Conservation (phyloP, 2,797 vertebrate species). For the Xiphorhynchus erythropygius region DNA sequence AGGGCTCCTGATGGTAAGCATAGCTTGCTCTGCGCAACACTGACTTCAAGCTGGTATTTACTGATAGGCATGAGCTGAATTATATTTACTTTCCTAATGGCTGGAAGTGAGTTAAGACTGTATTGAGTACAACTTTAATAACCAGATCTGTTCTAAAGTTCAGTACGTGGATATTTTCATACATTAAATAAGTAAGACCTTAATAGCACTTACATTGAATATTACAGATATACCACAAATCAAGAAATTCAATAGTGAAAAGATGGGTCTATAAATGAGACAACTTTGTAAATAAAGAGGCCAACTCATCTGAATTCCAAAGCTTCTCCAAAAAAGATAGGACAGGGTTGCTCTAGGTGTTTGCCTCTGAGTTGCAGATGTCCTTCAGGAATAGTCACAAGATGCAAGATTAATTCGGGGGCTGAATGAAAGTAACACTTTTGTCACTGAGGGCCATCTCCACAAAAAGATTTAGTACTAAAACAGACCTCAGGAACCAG, state of each 20-base stretch:
- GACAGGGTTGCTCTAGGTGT: neutral
- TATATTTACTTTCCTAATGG: neutral
- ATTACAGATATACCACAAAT: neutral
- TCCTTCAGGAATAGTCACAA: neutral
- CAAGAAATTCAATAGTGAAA: neutral
- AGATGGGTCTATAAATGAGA: neutral
- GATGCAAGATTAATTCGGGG: neutral
- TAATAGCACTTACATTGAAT: neutral
- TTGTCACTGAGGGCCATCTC: neutral
- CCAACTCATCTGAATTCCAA: neutral
- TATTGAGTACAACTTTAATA: neutral
- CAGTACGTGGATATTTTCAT: neutral
- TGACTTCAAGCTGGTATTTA: neutral
- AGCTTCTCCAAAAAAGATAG: neutral
- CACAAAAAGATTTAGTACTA: neutral
- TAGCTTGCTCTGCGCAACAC: neutral
- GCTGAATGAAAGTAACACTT: neutral
- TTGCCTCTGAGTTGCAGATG: neutral
- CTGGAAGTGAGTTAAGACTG: neutral
- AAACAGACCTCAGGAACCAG: neutral
- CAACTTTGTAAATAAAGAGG: neutral
- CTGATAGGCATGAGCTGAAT: neutral
- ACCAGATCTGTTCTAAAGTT: neutral
- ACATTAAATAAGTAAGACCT: neutral
- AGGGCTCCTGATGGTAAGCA: conserved; percentile 97